Evolutionary conservation across 2,113 vertebrate genomes (phyloP).

Genomic region (Coptodon bakossiorum): DNA sequence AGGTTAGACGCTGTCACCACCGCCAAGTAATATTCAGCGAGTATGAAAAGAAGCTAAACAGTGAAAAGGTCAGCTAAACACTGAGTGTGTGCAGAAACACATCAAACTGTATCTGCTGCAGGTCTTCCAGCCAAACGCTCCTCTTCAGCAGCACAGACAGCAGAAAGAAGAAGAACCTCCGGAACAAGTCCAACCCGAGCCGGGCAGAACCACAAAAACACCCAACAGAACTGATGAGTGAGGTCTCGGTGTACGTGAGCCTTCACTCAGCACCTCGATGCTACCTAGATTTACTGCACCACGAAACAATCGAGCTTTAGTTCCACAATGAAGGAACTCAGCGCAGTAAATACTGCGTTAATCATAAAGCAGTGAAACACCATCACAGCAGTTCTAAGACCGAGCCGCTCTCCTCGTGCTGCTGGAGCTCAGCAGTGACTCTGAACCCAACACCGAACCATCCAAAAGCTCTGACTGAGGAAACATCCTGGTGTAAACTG

Average conservation of each 20-base stretch:
- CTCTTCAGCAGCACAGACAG: neutral
- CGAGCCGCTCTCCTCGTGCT: neutral
- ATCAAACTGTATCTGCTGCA: neutral
- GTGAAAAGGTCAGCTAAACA: neutral
- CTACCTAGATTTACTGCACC: neutral
- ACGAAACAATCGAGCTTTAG: neutral
- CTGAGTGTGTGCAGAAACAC: neutral
- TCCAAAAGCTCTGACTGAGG: neutral
- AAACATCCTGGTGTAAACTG: neutral
- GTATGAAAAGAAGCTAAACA: neutral
- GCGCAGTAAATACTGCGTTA: neutral
- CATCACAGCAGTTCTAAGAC: neutral
- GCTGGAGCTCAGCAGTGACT: neutral
- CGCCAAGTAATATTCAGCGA: neutral
- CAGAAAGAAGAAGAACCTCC: neutral
- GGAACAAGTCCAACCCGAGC: neutral
- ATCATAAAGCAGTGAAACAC: neutral
- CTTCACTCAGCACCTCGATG: neutral
- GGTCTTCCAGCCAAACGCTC: neutral
- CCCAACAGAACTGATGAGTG: neutral
- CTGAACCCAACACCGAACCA: neutral
- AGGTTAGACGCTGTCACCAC: neutral
- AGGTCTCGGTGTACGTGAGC: neutral
- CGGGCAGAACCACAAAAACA: accelerated
- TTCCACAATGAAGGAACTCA: neutral